A percentile compares a stretch with the other conserved stretches of the same genome.
phyloP scores from a whole-genome alignment of 2,888 invertebrate species.

The Nephrotoma flavescens region DNA sequence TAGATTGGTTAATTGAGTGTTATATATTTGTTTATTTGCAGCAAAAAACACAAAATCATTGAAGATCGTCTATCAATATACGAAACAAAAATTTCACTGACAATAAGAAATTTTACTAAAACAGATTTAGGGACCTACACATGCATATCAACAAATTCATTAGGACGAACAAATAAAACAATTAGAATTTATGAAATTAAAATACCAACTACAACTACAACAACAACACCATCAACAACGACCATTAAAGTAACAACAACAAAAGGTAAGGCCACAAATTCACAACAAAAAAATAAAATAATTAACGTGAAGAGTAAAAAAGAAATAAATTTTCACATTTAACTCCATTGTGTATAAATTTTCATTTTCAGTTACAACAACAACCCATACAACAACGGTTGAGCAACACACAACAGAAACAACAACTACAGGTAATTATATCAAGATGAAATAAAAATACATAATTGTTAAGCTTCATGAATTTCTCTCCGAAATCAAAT shows the following conservation, averaged over 20 bases:
- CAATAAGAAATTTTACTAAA: conserved; percentile 42
- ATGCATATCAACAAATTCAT: conserved; percentile 54
- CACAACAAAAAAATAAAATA: background rate
- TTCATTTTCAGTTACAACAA: background rate
- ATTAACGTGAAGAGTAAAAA: background rate
- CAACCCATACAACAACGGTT: background rate
- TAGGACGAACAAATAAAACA: conserved; percentile 54
- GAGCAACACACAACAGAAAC: conserved; percentile 1
- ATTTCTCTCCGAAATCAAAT: background rate
- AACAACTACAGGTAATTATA: conserved; percentile 4
- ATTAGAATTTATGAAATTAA: conserved; percentile 41
- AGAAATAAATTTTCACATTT: background rate
- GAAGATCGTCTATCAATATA: conserved; percentile 44
- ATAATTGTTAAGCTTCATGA: background rate
- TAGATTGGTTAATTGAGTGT: too few relatives aligned
- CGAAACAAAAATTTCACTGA: conserved; percentile 45
- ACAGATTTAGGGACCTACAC: conserved; percentile 52
- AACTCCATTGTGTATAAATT: background rate
- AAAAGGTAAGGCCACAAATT: background rate
- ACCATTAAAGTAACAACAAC: conserved; percentile 1
- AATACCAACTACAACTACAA: conserved; percentile 2
- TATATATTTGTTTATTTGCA: conserved; percentile 23
- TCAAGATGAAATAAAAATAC: background rate
- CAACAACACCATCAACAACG: conserved; percentile 1
- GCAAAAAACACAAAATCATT: conserved; percentile 47